phyloP scores from a whole-genome alignment of 2,888 invertebrate species.

The Drosophila kuntzei region DNA sequence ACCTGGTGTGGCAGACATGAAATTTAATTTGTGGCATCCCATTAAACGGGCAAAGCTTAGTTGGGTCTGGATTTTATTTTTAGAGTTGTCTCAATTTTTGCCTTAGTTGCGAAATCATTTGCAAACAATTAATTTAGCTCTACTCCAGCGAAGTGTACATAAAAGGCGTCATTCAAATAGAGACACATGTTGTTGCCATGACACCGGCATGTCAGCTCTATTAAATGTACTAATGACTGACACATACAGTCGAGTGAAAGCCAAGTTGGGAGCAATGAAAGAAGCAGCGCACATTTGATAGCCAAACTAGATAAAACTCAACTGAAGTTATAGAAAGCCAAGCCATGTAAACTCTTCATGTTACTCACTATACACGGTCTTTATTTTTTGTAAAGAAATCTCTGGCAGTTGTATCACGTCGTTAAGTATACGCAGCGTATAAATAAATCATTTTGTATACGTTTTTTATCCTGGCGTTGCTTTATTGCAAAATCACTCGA shows the following conservation, averaged over 20 bases:
- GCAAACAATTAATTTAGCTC: slow-evolving; percentile 61
- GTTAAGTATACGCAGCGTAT: slow-evolving; percentile 51
- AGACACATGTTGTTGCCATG: slow-evolving; percentile 31
- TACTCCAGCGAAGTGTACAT: slow-evolving; percentile 50
- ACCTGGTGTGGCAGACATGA: slow-evolving; percentile 43
- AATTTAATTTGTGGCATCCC: slow-evolving; percentile 60
- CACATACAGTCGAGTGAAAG: slow-evolving; percentile 12
- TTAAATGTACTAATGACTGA: slow-evolving; percentile 64
- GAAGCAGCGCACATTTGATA: slow-evolving; percentile 36
- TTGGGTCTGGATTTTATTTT: slow-evolving; percentile 4
- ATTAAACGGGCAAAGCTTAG: slow-evolving; percentile 41
- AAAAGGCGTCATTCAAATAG: slow-evolving; percentile 41
- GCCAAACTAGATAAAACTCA: slow-evolving; percentile 24
- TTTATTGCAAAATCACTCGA: slow-evolving; percentile 1
- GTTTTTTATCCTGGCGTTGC: slow-evolving; percentile 22
- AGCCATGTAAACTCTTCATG: background rate
- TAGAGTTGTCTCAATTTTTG: background rate
- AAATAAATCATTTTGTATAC: slow-evolving; percentile 54
- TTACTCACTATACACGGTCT: background rate
- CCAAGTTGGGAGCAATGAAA: slow-evolving; percentile 25
- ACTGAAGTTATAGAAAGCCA: slow-evolving; percentile 18
- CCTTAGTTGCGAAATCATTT: slow-evolving; percentile 48
- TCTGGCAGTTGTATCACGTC: background rate
- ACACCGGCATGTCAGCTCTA: slow-evolving; percentile 43
- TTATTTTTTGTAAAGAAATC: background rate